Evolutionary conservation across 2,797 vertebrate genomes (phyloP).

Genomic region (Taenioides sp.): DNA sequence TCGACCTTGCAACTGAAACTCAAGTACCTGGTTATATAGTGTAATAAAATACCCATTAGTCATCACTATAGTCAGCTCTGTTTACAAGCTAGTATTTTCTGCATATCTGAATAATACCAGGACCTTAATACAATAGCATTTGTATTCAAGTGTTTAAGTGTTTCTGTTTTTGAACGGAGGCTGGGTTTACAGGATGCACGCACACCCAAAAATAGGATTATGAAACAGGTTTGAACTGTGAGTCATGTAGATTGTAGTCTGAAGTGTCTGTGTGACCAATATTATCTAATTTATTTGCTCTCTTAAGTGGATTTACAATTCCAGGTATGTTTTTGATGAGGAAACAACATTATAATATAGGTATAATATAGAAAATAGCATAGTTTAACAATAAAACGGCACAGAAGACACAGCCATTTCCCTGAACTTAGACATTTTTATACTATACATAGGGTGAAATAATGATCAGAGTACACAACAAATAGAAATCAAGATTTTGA

Average conservation of each 20-base stretch:
- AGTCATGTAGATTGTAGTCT: slow-evolving; percentile 27
- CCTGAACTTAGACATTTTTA: too few species aligned
- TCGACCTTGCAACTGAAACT: neutral
- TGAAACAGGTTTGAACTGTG: slow-evolving; percentile 30
- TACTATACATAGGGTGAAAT: too few species aligned
- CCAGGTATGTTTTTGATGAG: too few species aligned
- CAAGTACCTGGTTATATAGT: neutral
- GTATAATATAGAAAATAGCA: too few species aligned
- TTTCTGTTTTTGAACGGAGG: slow-evolving; percentile 3
- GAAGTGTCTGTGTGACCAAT: slow-evolving; percentile 14
- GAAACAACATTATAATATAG: too few species aligned
- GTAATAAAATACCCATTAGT: neutral
- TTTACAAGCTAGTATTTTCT: slow-evolving; percentile 19
- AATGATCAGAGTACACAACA: too few species aligned
- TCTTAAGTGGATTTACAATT: neutral
- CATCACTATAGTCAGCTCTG: slow-evolving; percentile 6
- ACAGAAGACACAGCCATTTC: too few species aligned
- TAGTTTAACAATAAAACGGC: too few species aligned
- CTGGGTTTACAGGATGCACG: slow-evolving; percentile 19
- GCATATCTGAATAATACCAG: neutral
- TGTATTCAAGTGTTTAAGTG: neutral
- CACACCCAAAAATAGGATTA: neutral
- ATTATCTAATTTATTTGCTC: neutral
- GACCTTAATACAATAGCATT: slow-evolving; percentile 9
- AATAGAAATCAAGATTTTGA: too few species aligned